Conservation (phyloP, 2,888 invertebrate species). For the Microctonus hyperodae region DNA sequence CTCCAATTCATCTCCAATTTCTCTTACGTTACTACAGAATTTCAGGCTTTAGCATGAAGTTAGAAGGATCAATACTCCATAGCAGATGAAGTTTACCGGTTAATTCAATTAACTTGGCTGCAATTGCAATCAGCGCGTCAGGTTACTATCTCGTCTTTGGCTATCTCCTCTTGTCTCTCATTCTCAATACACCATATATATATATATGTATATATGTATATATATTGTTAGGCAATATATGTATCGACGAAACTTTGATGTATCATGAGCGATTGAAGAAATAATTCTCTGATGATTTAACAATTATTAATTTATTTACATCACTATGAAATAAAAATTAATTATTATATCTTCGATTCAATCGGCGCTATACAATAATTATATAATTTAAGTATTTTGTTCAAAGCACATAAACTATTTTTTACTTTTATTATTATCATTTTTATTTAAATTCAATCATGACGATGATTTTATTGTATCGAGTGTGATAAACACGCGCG, state of each 20-base stretch:
- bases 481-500: neutral
- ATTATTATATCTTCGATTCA: too few species aligned
- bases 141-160: neutral
- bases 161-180: neutral
- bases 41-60: neutral
- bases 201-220: neutral
- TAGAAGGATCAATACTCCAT: constrained; percentile 35
- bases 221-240: too few species aligned
- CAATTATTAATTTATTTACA: too few species aligned
- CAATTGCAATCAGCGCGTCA: constrained; percentile 21
- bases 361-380: too few species aligned
- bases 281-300: too few species aligned
- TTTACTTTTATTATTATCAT: neutral
- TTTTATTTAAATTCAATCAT: too few species aligned
- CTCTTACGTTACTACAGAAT: neutral
- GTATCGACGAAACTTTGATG: too few species aligned
- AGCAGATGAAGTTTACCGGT: constrained; percentile 34
- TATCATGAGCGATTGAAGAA: too few species aligned
- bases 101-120: constrained; percentile 39
- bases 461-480: neutral
- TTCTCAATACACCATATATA: neutral
- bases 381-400: too few species aligned
- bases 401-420: too few species aligned
- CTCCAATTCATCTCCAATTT: constrained; percentile 13
- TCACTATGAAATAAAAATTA: too few species aligned